A percentile compares a stretch with the other conserved stretches of the same genome.
phyloP scores from a whole-genome alignment of 2,888 invertebrate genomes.

The Patella ulyssiponensis region DNA sequence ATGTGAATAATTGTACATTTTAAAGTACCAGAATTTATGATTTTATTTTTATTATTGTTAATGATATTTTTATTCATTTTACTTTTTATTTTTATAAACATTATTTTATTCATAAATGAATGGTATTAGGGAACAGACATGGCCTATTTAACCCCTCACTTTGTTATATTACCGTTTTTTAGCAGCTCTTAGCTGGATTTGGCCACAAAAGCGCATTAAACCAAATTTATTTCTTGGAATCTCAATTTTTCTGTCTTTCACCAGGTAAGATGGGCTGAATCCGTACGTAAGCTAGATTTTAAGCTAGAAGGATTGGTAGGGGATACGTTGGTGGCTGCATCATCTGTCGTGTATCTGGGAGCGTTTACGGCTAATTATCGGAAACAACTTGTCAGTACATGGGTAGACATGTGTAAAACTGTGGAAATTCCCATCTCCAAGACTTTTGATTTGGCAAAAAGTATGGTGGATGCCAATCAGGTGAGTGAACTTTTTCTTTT shows the following conservation, averaged over 20 bases:
- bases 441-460: constrained; percentile 63
- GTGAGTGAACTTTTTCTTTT: constrained; percentile 34
- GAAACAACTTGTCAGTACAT: constrained; percentile 51
- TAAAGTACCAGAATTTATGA: no score
- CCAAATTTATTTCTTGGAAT: not conserved
- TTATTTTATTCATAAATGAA: no score
- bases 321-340: constrained; percentile 68
- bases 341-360: constrained; percentile 69
- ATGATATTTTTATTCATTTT: no score
- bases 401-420: constrained; percentile 57
- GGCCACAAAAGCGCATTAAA: no score
- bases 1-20: no score
- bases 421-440: constrained; percentile 62
- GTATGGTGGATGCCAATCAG: constrained; percentile 64
- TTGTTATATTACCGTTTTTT: no score
- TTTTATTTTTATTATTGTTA: no score
- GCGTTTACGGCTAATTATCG: constrained; percentile 68
- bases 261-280: constrained; percentile 68
- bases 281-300: constrained; percentile 63
- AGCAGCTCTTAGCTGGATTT: no score
- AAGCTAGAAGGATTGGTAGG: constrained; percentile 69
- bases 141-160: no score
- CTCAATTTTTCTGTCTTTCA: constrained; percentile 11
- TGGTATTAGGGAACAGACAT: no score
- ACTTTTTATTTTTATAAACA: no score